Evolutionary conservation across 1,140 invertebrate genomes (phyloP).

Genomic region (Diploscapter pachys): DNA sequence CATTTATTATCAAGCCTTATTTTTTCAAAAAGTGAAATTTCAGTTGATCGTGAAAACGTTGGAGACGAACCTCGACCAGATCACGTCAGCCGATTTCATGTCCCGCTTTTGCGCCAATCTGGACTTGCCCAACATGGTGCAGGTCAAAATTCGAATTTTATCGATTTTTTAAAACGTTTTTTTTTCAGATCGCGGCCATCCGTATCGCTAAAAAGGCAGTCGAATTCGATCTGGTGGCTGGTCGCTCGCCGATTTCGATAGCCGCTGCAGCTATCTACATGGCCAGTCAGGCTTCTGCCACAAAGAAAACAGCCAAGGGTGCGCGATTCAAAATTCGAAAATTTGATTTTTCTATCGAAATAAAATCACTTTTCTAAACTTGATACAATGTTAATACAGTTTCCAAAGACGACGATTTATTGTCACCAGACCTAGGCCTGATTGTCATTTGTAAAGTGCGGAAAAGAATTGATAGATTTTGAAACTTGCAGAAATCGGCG

Average conservation of each 20-base stretch:
- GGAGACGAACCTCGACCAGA: constrained; percentile 89
- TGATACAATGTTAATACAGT: not conserved
- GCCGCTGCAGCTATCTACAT: constrained; percentile 99
- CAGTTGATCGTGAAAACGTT: constrained; percentile 77
- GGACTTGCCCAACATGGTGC: constrained; percentile 78
- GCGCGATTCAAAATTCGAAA: not conserved
- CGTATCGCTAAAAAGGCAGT: constrained; percentile 93
- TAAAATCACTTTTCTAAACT: not conserved
- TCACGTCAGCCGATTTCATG: constrained; percentile 97
- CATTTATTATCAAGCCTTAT: too few relatives aligned
- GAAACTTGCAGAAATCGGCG: constrained; percentile 78
- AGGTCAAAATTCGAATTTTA: constrained; percentile 6
- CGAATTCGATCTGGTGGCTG: constrained; percentile 93
- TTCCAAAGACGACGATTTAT: not conserved
- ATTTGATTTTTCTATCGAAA: constrained; percentile 2
- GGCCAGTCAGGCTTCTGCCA: constrained; percentile 93
- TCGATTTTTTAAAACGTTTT: constrained; percentile 4
- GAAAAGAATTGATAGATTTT: too few relatives aligned
- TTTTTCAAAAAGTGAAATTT: too few relatives aligned
- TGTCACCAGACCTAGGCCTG: not conserved
- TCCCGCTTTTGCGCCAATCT: constrained; percentile 68
- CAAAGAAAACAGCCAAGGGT: constrained; percentile 68
- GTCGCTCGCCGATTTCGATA: constrained; percentile 94
- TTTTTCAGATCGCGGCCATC: constrained; percentile 80
- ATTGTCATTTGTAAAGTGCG: not conserved